Base-by-base conservation (phyloP, 2,888 invertebrate species). In the Parnassius apollo region DNA sequence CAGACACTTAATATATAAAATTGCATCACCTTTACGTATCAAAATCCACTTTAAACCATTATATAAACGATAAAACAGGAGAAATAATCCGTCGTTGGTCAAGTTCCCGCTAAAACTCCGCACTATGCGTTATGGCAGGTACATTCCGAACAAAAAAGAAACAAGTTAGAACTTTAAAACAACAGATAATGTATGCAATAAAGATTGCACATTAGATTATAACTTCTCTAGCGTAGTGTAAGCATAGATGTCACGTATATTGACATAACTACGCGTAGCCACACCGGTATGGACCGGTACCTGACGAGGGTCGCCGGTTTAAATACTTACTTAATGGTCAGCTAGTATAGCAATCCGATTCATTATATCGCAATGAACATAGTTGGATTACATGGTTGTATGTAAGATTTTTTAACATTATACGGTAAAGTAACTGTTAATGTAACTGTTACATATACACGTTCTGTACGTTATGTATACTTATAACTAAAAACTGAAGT, bases 201-300 rank as follows among this genome's bases (percentile, higher is more conserved):
- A 54, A 57, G 52, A 54, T 61, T 11, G 56, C 68, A 65, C 59
- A 71, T 67, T 67, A 61, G 66, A 66, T 50, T 50, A 51, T 42
- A 42, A 53, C 49, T 68, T 51, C 42, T 48, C 52, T 55, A 51
- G 56, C 57, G 57, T 71, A 77, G 57, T 51, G 61, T 42, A 60
- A 57, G 35, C 42, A 51, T 42, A 55, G 42, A 53, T 49, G 65
- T 64, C 65, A 68, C 68, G 67, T 69, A 57, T 66, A 66, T 68
- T 67, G 68, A 70, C 71, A 69, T 70, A 70, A 64, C 70, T 70
- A 65, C 25, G 69, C 69, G 69, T 66, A 53, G 50, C 9, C 45
- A 25, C 42, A 60, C 57, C 62, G 63, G 49, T 57, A 46, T 55
- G 51, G 52, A 61, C 69, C 70, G 68, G 69, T 69, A 69, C 65